Percentiles rank a stretch among this genome's conserved stretches.
phyloP scores from a whole-genome alignment of 2,113 vertebrate genomes.

The Oxygymnocypris stewartii region DNA sequence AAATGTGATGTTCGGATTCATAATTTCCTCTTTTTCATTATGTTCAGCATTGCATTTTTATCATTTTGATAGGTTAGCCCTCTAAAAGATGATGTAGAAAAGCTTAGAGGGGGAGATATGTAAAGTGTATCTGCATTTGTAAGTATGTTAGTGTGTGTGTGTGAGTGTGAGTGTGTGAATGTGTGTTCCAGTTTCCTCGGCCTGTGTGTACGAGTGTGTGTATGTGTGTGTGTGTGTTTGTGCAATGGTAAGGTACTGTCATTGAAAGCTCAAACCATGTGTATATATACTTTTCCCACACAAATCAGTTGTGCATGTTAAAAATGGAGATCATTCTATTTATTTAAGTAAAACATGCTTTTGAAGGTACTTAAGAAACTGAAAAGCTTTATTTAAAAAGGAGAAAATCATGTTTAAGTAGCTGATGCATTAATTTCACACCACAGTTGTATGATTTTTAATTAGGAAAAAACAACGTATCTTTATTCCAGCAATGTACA shows the following conservation, averaged over 20 bases:
- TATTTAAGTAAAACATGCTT: conserved; percentile 84
- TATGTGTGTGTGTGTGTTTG: conserved; percentile 34
- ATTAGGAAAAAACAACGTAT: conserved; percentile 76
- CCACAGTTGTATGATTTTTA: conserved; percentile 74
- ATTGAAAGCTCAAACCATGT: conserved; percentile 66
- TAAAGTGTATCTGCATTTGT: conserved; percentile 46
- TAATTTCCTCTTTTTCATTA: conserved; percentile 73
- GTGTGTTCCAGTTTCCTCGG: neutral
- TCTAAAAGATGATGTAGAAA: conserved; percentile 63
- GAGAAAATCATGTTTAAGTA: conserved; percentile 73
- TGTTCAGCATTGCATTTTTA: conserved; percentile 78
- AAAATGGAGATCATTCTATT: conserved; percentile 84
- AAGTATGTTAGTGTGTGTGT: conserved; percentile 12
- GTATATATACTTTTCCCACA: conserved; percentile 79
- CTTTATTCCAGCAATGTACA: conserved; percentile 76
- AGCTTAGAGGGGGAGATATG: conserved; percentile 44
- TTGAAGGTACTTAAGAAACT: conserved; percentile 81
- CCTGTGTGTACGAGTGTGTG: conserved; percentile 18
- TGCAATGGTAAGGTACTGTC: conserved; percentile 64
- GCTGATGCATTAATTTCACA: conserved; percentile 67
- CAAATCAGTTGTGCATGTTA: conserved; percentile 84
- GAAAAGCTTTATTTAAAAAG: conserved; percentile 84
- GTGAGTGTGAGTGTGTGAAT: neutral
- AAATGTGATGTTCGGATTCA: conserved; percentile 72
- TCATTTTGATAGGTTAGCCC: conserved; percentile 81